Evolutionary conservation across 1,140 invertebrate genomes (phyloP).

Genomic region (Odontomachus brunneus): DNA sequence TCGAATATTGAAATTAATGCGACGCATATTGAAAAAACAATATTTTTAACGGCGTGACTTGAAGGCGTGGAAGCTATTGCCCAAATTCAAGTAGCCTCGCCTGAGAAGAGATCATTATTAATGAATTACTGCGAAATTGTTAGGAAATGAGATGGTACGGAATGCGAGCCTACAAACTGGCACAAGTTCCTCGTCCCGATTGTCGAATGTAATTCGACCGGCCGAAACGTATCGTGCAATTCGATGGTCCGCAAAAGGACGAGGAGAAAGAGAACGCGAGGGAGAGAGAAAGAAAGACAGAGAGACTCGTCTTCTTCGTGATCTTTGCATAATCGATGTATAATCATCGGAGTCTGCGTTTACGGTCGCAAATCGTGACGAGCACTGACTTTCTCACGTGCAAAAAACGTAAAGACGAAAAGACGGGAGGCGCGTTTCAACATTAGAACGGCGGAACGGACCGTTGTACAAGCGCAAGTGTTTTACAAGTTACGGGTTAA

Average conservation of each 20-base stretch:
- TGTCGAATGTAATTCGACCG: neutral
- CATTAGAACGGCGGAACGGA: constrained; percentile 28
- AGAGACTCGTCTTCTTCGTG: constrained; percentile 41
- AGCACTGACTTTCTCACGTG: constrained; percentile 48
- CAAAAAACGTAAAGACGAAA: constrained; percentile 56
- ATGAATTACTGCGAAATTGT: neutral
- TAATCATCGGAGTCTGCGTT: constrained; percentile 37
- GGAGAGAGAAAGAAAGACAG: neutral
- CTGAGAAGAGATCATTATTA: neutral
- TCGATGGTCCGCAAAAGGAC: neutral
- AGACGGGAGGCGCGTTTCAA: constrained; percentile 40
- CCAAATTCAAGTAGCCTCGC: neutral
- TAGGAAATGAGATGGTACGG: neutral
- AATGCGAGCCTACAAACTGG: neutral
- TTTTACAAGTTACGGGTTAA: constrained; percentile 35
- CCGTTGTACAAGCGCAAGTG: neutral
- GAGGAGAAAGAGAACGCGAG: neutral
- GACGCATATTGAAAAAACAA: neutral
- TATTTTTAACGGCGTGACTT: neutral
- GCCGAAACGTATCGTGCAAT: neutral
- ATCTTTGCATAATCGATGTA: constrained; percentile 57
- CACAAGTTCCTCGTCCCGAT: neutral
- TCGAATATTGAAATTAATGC: neutral
- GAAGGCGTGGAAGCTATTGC: neutral
- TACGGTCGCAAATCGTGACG: constrained; percentile 55